Conservation (phyloP, 2,888 invertebrate species). For the Cybosia mesomella region DNA sequence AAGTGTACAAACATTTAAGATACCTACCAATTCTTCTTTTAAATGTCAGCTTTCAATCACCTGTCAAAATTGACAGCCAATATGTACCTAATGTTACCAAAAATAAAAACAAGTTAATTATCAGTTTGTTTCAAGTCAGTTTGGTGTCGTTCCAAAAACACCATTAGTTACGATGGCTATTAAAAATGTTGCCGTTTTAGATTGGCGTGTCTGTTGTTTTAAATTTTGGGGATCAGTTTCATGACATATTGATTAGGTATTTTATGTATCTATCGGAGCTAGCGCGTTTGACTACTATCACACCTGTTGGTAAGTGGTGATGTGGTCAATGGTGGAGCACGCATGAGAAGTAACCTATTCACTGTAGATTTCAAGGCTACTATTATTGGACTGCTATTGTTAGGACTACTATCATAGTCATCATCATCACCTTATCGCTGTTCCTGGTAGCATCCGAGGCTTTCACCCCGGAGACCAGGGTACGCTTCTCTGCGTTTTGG, state of each 20-base stretch:
- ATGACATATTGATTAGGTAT: neutral
- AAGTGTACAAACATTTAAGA: neutral
- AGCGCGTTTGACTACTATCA: no score
- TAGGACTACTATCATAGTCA: no score
- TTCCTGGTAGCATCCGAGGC: no score
- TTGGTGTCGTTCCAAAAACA: slow-evolving; percentile 47
- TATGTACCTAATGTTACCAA: slow-evolving; percentile 32
- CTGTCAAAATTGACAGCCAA: slow-evolving; percentile 26
- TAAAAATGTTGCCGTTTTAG: slow-evolving; percentile 18
- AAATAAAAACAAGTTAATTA: slow-evolving; percentile 36
- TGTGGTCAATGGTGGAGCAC: no score
- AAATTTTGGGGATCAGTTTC: neutral
- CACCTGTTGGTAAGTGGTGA: no score
- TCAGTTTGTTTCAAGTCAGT: slow-evolving; percentile 31
- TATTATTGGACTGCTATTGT: no score
- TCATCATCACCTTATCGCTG: no score
- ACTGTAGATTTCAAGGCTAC: no score
- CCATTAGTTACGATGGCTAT: slow-evolving; percentile 29
- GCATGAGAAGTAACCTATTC: no score
- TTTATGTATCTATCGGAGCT: neutral
- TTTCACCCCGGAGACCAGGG: no score
- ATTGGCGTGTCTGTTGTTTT: neutral
- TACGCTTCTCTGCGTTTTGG: no score
- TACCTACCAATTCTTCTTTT: neutral
- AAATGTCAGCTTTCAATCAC: slow-evolving; percentile 15